Percentiles rank a stretch among this genome's conserved stretches.
Conservation (phyloP, 2,888 invertebrate species). For the Beris chalybata region DNA sequence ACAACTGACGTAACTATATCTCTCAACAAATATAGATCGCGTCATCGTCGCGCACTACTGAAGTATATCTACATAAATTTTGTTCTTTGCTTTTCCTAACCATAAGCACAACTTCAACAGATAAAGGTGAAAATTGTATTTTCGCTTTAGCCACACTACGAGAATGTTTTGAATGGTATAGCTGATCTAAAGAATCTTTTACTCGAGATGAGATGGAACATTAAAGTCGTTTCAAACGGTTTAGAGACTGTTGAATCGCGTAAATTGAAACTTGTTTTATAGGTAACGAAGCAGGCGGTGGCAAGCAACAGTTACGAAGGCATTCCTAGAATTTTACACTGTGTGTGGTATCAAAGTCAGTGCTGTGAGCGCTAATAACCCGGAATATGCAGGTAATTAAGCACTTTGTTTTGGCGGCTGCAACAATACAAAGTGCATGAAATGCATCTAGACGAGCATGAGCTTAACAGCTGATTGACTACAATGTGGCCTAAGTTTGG, state of each 20-base stretch:
- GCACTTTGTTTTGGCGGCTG: slow-evolving; percentile 18
- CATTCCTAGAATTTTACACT: slow-evolving; percentile 28
- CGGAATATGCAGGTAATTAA: slow-evolving; percentile 10
- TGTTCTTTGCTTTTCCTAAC: slow-evolving; percentile 5
- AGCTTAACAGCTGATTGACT: background rate
- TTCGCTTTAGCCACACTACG: slow-evolving; percentile 3
- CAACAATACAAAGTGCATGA: background rate
- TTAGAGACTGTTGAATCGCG: slow-evolving; percentile 13
- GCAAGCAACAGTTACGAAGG: slow-evolving; percentile 22
- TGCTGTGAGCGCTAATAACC: background rate
- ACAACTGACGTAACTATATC: slow-evolving; percentile 37
- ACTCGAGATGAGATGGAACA: slow-evolving; percentile 7
- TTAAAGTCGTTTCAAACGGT: slow-evolving; percentile 10
- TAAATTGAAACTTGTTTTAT: slow-evolving; percentile 29
- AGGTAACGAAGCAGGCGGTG: background rate
- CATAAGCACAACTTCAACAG: slow-evolving; percentile 15
- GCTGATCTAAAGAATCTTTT: slow-evolving; percentile 11
- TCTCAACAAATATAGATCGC: slow-evolving; percentile 22
- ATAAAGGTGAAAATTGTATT: slow-evolving; percentile 34
- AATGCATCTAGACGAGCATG: background rate
- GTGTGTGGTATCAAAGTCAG: slow-evolving; percentile 21
- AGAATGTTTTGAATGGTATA: slow-evolving; percentile 18
- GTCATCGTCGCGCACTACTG: slow-evolving; percentile 26
- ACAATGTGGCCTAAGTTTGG: too few species aligned
- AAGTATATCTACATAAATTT: slow-evolving; percentile 8